These are phyloP conservation scores for Eupithecia exiguata DNA, from an alignment of 2,888 invertebrate genomes.

Conservation along the genomic window DNA sequence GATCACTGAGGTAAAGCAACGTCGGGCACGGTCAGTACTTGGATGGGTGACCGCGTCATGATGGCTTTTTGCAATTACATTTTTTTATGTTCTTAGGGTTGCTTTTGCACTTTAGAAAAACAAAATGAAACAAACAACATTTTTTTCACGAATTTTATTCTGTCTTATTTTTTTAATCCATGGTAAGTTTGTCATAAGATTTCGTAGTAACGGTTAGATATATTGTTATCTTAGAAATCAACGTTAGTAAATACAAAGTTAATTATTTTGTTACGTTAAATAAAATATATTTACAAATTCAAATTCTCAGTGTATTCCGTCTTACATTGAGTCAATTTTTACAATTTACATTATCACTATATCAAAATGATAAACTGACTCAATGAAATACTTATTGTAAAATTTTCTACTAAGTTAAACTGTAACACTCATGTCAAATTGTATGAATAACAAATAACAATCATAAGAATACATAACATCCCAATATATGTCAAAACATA, in stretches of 20 bases:
- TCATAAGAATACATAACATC: slow-evolving; percentile 8
- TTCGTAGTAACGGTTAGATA: slow-evolving; percentile 79
- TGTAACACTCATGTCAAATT: background rate
- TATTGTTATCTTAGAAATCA: slow-evolving; percentile 70
- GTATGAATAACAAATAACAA: slow-evolving; percentile 8
- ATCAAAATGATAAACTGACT: slow-evolving; percentile 2
- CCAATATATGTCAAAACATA: slow-evolving; percentile 11
- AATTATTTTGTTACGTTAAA: slow-evolving; percentile 53
- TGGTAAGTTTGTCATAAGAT: slow-evolving; percentile 80
- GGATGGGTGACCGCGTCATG: no score
- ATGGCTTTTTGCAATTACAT: no score
- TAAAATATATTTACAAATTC: slow-evolving; percentile 45
- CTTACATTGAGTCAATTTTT: slow-evolving; percentile 8
- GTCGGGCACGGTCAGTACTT: no score
- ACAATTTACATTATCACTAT: slow-evolving; percentile 12
- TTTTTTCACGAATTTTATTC: slow-evolving; percentile 74
- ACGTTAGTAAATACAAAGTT: slow-evolving; percentile 60
- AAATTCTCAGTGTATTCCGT: slow-evolving; percentile 11
- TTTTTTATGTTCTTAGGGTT: no score
- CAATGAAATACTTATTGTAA: background rate
- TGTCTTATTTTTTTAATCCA: slow-evolving; percentile 72
- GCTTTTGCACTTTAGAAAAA: background rate
- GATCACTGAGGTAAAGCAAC: no score
- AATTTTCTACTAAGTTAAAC: slow-evolving; percentile 10
- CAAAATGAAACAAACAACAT: slow-evolving; percentile 40